Base-by-base conservation (phyloP, 2,113 vertebrate species). In the Reinhardtius hippoglossoides region DNA sequence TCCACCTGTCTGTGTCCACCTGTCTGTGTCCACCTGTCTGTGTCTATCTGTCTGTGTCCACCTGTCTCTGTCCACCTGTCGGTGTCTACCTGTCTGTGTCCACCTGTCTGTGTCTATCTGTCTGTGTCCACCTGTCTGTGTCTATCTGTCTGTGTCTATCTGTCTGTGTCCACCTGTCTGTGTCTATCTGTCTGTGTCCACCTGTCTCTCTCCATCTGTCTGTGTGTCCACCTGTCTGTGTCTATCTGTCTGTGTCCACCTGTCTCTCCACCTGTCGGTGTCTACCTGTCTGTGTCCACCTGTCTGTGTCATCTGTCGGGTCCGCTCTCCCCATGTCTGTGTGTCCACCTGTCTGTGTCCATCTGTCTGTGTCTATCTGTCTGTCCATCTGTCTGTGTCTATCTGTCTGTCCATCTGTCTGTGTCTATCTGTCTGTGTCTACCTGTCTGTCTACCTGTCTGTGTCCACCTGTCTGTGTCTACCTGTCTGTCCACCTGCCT, bases 331-430 rank as follows among this genome's bases (percentile, higher is more conserved):
- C n/a, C n/a, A n/a, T n/a, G n/a, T n/a, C n/a, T n/a, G n/a, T 21
- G 1, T 55, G n/a, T 23, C 52, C 2, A 9, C 91, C 93, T 91
- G 2, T 26, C 44, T 31, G 27, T 37, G 58, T 31, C 37, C 21
- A 4, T 1, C 27, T 60, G 9, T 35, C 58, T 37, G 31, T n/a
- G 31, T 40, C 0, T 7, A 20, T 16, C 0, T 27, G 3, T 35
- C 58, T 37, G 27, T 78, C 7, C 14, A 13, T 21, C 37, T 55
- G 8, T n/a, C 65, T 54, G 0, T 72, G 13, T 44, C 42, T 1
- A 23, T 23, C 0, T 31, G 48, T 52, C 63, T 46, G 2, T 16
- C 61, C n/a, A 1, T 90, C 93, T 92, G 1, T 37, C 31, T 24
- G 9, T 54, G 9, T 78, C 7, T 13, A 13, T n/a, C 37, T 55